Percentiles rank a stretch among this genome's conserved stretches.
Evolutionary conservation across 2,797 vertebrate genomes (phyloP).

Genomic region (Alca torda): DNA sequence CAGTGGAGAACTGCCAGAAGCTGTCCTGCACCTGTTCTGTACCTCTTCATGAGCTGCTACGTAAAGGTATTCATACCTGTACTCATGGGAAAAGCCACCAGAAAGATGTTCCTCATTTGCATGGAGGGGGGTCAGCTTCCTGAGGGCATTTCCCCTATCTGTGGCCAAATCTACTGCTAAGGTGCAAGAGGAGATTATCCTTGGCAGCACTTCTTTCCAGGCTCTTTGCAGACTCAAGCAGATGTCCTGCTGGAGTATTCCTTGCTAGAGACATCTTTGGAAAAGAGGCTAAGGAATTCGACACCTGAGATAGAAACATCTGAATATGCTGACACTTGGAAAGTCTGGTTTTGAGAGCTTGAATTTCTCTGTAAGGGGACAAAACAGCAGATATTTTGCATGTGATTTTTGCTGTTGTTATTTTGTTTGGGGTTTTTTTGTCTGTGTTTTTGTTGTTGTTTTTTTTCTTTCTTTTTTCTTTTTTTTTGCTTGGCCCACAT

Average conservation of each 20-base stretch:
- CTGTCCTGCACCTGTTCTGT: not conserved
- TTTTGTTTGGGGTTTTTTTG: too few species aligned
- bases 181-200: not conserved
- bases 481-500: not conserved
- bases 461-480: too few species aligned
- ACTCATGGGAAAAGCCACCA: not conserved
- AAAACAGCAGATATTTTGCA: not conserved
- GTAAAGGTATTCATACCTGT: not conserved
- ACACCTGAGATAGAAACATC: not conserved
- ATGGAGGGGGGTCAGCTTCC: not conserved
- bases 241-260: not conserved
- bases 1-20: not conserved
- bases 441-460: too few species aligned
- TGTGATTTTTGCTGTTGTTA: not conserved
- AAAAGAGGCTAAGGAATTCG: not conserved
- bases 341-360: not conserved
- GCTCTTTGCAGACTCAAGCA: not conserved
- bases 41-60: not conserved
- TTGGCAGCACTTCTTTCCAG: not conserved
- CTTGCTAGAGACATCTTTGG: not conserved
- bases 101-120: not conserved
- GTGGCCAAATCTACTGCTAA: not conserved
- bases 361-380: not conserved
- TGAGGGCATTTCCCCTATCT: not conserved
- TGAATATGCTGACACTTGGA: not conserved